A percentile compares a stretch with the other conserved stretches of the same genome.
These are phyloP conservation scores for Pocillopora grandis DNA, from an alignment of 92 coral and sea anemone genomes.

Conservation along the genomic window DNA sequence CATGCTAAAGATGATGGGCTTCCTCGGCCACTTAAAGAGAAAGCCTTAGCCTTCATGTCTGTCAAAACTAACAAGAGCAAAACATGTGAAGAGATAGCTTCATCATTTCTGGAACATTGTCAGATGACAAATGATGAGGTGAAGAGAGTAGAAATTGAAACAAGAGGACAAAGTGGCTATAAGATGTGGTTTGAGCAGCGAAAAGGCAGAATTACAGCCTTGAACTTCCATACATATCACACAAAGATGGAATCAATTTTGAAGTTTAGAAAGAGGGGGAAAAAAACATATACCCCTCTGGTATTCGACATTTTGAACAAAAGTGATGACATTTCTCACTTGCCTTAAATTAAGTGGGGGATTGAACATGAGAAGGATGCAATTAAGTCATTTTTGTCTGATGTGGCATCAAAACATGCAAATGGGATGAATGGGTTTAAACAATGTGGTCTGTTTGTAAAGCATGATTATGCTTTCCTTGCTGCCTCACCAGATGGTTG, in stretches of 20 bases:
- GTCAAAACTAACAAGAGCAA: too few species aligned
- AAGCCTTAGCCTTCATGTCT: constrained; percentile 34
- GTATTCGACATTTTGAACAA: constrained; percentile 35
- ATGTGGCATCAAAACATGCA: constrained; percentile 68
- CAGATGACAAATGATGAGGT: too few species aligned
- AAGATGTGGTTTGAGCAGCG: too few species aligned
- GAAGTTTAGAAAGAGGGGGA: constrained; percentile 28
- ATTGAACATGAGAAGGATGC: constrained; percentile 60
- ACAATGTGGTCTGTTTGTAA: constrained; percentile 38
- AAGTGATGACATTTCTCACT: constrained; percentile 37
- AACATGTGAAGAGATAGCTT: too few species aligned
- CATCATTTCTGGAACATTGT: too few species aligned
- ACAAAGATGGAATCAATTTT: constrained; percentile 9
- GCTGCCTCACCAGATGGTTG: constrained; percentile 54
- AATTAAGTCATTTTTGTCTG: constrained; percentile 57
- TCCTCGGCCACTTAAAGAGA: constrained; percentile 47
- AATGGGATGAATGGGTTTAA: constrained; percentile 45
- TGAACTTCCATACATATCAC: too few species aligned
- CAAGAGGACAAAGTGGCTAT: too few species aligned
- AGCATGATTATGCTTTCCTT: constrained; percentile 42
- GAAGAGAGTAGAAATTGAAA: too few species aligned
- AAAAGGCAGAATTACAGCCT: too few species aligned
- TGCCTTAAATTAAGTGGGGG: constrained; percentile 40
- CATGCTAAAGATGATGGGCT: constrained; percentile 57
- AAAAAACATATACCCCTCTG: constrained; percentile 34